phyloP scores from a whole-genome alignment of 2,888 invertebrate species.

The Megaustenia siamemsis region DNA sequence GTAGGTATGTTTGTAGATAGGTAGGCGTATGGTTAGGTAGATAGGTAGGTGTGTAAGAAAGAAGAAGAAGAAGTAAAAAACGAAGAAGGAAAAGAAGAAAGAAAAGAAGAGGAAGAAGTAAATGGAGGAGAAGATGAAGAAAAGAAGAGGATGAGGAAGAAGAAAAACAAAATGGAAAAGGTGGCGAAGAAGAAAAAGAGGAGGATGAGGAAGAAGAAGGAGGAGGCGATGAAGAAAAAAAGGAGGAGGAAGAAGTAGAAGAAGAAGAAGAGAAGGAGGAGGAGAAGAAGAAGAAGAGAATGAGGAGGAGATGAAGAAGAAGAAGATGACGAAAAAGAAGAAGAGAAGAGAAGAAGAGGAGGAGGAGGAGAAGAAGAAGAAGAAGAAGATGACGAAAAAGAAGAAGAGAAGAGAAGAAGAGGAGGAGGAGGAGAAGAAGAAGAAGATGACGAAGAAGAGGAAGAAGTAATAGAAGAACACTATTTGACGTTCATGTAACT shows the following conservation, averaged over 20 bases:
- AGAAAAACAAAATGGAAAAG: neutral
- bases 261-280: neutral
- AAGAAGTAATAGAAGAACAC: neutral
- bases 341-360: neutral
- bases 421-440: neutral
- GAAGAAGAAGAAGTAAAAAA: slow-evolving; percentile 37
- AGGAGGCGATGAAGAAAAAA: neutral
- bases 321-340: neutral
- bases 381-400: neutral
- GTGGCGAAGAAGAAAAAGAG: slow-evolving; percentile 39
- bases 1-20: too few relatives aligned
- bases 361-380: neutral
- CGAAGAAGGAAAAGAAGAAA: neutral
- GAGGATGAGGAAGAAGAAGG: neutral
- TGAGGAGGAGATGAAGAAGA: slow-evolving; percentile 44
- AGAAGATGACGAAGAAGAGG: neutral
- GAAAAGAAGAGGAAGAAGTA: neutral
- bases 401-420: neutral
- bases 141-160: neutral
- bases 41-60: too few relatives aligned
- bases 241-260: neutral
- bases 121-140: slow-evolving; percentile 52
- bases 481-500: too few relatives aligned
- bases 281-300: neutral
- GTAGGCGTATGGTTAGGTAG: too few relatives aligned